Conservation (phyloP, 2,113 vertebrate species). For the Emydocephalus ijimae region DNA sequence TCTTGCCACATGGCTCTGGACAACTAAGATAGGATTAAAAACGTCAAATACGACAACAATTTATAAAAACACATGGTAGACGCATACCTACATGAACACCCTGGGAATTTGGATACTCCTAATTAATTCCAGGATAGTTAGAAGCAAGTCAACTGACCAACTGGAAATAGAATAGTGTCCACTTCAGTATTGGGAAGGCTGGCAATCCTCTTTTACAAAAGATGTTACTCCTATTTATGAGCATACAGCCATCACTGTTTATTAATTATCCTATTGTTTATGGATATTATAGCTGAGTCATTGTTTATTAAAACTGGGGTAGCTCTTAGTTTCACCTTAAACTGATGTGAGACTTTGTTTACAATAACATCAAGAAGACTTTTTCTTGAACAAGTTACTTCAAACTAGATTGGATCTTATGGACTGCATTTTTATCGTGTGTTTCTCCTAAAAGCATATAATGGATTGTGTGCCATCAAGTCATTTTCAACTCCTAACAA, state of each 20-base stretch:
- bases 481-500: neutral
- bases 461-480: neutral
- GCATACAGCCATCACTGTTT: neutral
- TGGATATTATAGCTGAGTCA: neutral
- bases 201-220: neutral
- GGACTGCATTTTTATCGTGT: neutral
- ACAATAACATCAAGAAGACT: neutral
- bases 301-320: neutral
- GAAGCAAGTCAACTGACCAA: neutral
- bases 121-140: neutral
- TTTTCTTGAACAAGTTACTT: neutral
- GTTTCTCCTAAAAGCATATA: neutral
- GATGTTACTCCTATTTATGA: neutral
- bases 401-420: neutral
- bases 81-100: neutral
- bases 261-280: neutral
- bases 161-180: neutral
- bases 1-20: neutral
- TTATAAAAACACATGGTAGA: neutral
- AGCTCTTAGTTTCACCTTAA: neutral
- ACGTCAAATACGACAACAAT: neutral
- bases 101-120: neutral
- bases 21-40: neutral
- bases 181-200: neutral
- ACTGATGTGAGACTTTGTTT: neutral